Evolutionary conservation across 2,797 vertebrate genomes (phyloP).

Genomic region (Chiroxiphia lanceolata): DNA sequence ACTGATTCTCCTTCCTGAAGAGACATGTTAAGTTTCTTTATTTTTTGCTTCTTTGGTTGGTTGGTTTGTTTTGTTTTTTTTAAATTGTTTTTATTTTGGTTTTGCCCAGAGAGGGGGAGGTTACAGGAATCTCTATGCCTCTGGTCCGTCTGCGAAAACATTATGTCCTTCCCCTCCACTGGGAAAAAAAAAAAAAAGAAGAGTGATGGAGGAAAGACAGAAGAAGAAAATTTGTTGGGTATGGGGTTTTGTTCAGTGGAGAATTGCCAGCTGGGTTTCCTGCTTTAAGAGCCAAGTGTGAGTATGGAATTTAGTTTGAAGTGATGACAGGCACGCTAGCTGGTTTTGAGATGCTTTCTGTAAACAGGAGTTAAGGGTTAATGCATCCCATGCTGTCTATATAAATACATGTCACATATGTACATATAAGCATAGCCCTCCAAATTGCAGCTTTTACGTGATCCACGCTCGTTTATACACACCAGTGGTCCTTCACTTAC

Average conservation of each 20-base stretch:
- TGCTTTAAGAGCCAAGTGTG: constrained; percentile 52
- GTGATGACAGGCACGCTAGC: constrained; percentile 62
- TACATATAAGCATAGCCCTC: background rate
- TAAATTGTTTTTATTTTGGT: background rate
- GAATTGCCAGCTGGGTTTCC: constrained; percentile 58
- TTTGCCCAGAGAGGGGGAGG: background rate
- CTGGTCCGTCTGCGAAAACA: background rate
- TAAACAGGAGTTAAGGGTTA: constrained; percentile 60
- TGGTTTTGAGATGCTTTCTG: constrained; percentile 58
- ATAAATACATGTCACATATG: constrained; percentile 13
- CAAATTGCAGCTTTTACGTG: background rate
- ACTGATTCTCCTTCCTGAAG: constrained; percentile 36
- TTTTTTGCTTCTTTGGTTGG: background rate
- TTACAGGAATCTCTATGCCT: background rate
- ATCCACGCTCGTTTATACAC: background rate
- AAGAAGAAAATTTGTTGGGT: constrained; percentile 40
- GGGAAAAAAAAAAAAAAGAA: background rate
- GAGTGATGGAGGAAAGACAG: constrained; percentile 2
- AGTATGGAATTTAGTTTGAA: constrained; percentile 68
- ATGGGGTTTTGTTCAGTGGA: constrained; percentile 32
- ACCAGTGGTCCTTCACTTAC: background rate
- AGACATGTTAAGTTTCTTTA: constrained; percentile 23
- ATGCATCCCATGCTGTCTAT: constrained; percentile 14
- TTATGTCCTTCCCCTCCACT: background rate
- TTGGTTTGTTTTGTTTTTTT: background rate